Base-by-base conservation (phyloP, 2,888 invertebrate species). In the Andrena praecox region DNA sequence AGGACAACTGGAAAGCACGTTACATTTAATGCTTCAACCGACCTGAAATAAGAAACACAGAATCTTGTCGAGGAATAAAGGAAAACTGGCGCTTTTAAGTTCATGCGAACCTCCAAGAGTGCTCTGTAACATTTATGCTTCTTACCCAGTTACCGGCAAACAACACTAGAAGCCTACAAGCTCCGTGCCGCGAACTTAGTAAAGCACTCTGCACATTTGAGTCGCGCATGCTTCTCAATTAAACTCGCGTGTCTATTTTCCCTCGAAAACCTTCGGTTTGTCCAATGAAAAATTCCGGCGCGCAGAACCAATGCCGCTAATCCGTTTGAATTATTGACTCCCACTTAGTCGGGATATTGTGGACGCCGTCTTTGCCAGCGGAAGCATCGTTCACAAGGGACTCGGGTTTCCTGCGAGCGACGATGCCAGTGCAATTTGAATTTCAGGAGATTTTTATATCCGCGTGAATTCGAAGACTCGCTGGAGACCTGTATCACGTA, bases 381-480 rank as follows among this genome's bases (percentile, higher is more conserved):
- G 64, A 77, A 80, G 60, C 73, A 79, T 75, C 76, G 63, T 70
- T 78, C 78, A 72, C 81, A 59, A 24, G 85, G 67, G 74, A 81
- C 64, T 52, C 60, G 62, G 72, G 75, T 54, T 82, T 77, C 84
- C 60, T 60, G 75, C 71, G 54, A 50, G 60, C 66, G 64, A 56
- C 67, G 74, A 75, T 77, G 78, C 76, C 76, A 48, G 68, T 62
- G 62, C 88, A 87, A 85, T 88, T 88, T 87, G 78, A 84, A 88
- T 87, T 88, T 88, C 85, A 88, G 67, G 78, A 81, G 82, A 87
- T 88, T 88, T 88, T 82, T 85, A 83, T 88, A 87, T 88, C 79
- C 80, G 71, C 70, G 84, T 67, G 85, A 85, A 86, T 88, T 85
- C 84, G 81, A 87, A 80, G 78, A 68, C 80, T 48, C 87, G 68